Evolutionary conservation across 2,797 vertebrate species (phyloP).

Genomic region (Chloroceryle amazona): DNA sequence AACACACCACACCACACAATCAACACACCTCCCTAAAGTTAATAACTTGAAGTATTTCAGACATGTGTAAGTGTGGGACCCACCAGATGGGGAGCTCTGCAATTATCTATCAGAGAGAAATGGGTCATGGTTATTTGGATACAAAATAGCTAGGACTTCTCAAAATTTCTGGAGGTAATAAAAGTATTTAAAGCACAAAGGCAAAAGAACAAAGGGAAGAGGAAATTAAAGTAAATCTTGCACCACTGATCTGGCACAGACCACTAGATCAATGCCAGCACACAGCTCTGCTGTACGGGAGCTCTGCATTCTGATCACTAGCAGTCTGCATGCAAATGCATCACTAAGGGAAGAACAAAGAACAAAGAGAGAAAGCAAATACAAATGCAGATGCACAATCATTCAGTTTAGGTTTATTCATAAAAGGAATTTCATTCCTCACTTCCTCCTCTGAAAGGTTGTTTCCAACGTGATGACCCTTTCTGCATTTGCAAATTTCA

Average conservation of each 20-base stretch:
- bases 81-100: neutral
- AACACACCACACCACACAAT: neutral
- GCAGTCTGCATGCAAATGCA: conserved; percentile 57
- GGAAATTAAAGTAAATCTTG: conserved; percentile 77
- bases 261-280: conserved; percentile 71
- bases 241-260: conserved; percentile 70
- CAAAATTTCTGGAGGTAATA: conserved; percentile 27
- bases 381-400: conserved; percentile 53
- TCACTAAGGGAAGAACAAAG: conserved; percentile 62
- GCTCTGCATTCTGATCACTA: conserved; percentile 64
- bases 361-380: conserved; percentile 59
- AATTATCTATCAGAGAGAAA: neutral
- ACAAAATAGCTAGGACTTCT: neutral
- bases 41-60: neutral
- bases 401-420: conserved; percentile 57
- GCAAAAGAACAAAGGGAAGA: conserved; percentile 66
- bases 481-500: conserved; percentile 25
- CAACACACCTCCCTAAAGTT: neutral
- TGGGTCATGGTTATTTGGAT: neutral
- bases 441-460: conserved; percentile 12
- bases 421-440: conserved; percentile 15
- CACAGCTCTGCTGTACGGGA: neutral
- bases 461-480: conserved; percentile 14
- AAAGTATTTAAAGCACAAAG: conserved; percentile 44
- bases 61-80: neutral